Evolutionary conservation across 2,888 invertebrate species (phyloP).

Genomic region (Julus scandinavius): DNA sequence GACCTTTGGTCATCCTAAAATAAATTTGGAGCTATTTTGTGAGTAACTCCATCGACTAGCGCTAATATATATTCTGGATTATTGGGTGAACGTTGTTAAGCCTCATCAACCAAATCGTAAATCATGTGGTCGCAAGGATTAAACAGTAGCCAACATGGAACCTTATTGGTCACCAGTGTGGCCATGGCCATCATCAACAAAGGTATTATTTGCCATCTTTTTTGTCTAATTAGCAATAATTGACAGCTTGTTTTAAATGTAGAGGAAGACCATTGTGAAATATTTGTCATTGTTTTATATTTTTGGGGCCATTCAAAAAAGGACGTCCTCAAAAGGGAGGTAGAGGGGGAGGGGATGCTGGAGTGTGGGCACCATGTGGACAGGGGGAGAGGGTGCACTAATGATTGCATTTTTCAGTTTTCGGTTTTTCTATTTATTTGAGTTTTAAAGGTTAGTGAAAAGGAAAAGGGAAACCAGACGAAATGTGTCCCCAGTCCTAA

Average conservation of each 20-base stretch:
- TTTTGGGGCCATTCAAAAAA: too few relatives aligned
- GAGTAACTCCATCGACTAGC: neutral
- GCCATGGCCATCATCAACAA: constrained; percentile 53
- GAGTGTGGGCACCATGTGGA: too few relatives aligned
- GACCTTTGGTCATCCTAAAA: neutral
- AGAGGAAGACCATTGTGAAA: neutral
- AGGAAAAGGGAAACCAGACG: too few relatives aligned
- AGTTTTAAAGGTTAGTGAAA: too few relatives aligned
- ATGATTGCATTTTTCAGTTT: too few relatives aligned
- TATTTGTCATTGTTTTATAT: neutral
- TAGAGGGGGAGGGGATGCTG: too few relatives aligned
- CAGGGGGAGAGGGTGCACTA: too few relatives aligned
- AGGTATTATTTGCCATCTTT: constrained; percentile 30
- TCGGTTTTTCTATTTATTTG: too few relatives aligned
- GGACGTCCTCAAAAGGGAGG: too few relatives aligned
- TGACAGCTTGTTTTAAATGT: neutral
- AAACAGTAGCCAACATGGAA: constrained; percentile 44
- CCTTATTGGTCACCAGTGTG: constrained; percentile 54
- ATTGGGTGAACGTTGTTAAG: neutral
- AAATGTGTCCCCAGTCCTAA: too few relatives aligned
- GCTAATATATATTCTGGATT: neutral
- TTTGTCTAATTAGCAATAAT: neutral
- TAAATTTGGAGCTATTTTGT: neutral
- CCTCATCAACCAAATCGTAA: neutral
- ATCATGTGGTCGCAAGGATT: constrained; percentile 54